Conservation (phyloP, 1,140 invertebrate species). For the Sycophaga agraensis region DNA sequence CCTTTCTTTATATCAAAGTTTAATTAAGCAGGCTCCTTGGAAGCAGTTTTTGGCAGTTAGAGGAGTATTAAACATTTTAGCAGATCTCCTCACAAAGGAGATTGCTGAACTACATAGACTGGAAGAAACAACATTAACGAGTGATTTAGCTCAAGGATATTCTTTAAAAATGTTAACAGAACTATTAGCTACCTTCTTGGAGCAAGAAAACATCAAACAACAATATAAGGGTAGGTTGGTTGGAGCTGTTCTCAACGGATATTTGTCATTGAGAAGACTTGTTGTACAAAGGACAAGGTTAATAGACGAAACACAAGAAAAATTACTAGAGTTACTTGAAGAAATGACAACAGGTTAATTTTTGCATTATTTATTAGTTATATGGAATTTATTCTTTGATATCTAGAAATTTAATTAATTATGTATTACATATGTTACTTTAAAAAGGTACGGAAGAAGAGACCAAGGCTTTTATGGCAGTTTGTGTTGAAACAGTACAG, state of each 20-base stretch:
- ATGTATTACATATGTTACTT: too few species aligned
- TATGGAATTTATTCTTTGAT: too few species aligned
- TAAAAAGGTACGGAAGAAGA: slow-evolving; percentile 85
- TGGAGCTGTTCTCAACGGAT: slow-evolving; percentile 88
- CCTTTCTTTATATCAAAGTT: slow-evolving; percentile 78
- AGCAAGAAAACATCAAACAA: slow-evolving; percentile 78
- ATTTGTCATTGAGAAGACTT: slow-evolving; percentile 84
- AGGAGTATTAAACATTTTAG: slow-evolving; percentile 82
- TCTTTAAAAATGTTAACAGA: slow-evolving; percentile 86
- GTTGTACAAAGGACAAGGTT: slow-evolving; percentile 93
- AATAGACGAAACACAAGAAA: slow-evolving; percentile 96
- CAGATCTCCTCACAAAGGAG: slow-evolving; percentile 82
- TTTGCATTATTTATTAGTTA: too few species aligned
- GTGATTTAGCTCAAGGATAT: slow-evolving; percentile 90
- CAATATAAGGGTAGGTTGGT: slow-evolving; percentile 89
- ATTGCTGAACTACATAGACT: slow-evolving; percentile 82
- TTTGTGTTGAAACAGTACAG: slow-evolving; percentile 94
- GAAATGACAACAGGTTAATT: slow-evolving; percentile 87
- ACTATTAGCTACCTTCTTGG: slow-evolving; percentile 80
- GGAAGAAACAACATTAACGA: slow-evolving; percentile 89
- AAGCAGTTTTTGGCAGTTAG: slow-evolving; percentile 89
- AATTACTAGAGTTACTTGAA: slow-evolving; percentile 89
- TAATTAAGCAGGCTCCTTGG: slow-evolving; percentile 85
- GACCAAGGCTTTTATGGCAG: slow-evolving; percentile 95
- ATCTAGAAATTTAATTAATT: too few species aligned